phyloP scores from a whole-genome alignment of 1,140 invertebrate genomes.

The Yoshiicerus persimilis region DNA sequence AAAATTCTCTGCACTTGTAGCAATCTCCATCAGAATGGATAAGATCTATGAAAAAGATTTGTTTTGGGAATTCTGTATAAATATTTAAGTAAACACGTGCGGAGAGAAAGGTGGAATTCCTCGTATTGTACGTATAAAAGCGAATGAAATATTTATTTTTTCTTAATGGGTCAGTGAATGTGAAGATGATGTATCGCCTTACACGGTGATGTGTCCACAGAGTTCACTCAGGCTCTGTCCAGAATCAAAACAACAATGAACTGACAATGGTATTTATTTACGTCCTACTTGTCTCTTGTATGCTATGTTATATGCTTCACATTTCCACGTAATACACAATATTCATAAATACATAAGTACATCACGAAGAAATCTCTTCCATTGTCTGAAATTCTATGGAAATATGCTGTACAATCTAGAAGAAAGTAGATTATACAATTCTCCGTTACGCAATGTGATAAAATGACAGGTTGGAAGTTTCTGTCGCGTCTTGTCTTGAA shows the following conservation, averaged over 20 bases:
- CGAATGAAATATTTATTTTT: not conserved
- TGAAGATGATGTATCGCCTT: not conserved
- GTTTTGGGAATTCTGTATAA: not conserved
- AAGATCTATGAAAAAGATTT: too few species aligned
- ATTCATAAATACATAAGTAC: too few species aligned
- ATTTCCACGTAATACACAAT: too few species aligned
- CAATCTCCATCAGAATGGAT: too few species aligned
- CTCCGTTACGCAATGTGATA: not conserved
- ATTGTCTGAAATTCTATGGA: not conserved
- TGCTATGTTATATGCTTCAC: too few species aligned
- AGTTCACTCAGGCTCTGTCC: not conserved
- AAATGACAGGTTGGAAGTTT: not conserved
- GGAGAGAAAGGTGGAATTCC: not conserved
- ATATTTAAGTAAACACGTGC: not conserved
- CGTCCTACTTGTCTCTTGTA: too few species aligned
- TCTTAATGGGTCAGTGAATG: not conserved
- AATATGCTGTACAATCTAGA: not conserved
- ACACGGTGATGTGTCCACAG: not conserved
- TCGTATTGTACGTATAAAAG: not conserved
- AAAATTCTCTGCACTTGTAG: too few species aligned
- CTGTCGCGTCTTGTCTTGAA: not conserved
- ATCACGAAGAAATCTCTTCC: not conserved
- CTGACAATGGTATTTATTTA: not conserved
- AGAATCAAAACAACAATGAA: not conserved
- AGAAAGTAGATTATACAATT: not conserved